Base-by-base conservation (phyloP, 2,888 invertebrate genomes). In the Patella depressa region DNA sequence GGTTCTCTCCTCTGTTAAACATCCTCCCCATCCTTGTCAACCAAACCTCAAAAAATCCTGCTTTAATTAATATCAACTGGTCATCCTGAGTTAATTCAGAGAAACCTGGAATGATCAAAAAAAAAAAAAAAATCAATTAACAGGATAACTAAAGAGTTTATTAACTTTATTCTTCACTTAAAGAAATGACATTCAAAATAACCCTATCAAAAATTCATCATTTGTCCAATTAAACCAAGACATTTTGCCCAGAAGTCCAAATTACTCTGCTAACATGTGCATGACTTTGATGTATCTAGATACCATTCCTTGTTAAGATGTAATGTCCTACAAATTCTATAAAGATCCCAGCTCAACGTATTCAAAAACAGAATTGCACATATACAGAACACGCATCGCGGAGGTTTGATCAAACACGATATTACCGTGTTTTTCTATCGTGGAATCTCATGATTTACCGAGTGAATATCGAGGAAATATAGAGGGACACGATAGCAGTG, bases 41-140 rank as follows among this genome's bases (percentile, higher is more conserved):
- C 98, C 98, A 98, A 82, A 98, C 95, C 93, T 98, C 98, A 92
- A 98, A 97, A 93, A 99, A 99, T 81, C 98, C 98, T 59, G 95
- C 94, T 93, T 99, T 98, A 89, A 98, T 97, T 84, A 99, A 94
- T 86, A 98, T 97, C 86, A 99, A 94, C 92, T 99, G 98, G 93
- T 98, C 98, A 91, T 98, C 98, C 92, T 98, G 98, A 76, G 95
- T 94, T 86, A 98, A 94, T 85, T 95, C 95, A 89, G 95, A 94
- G 93, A 98, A 98, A 83, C 97, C 94, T 93, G 88, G 24, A 59
- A 34, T 54, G 71, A n/a, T 29, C 1, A 29, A 29, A 54, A 11
- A 65, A 29, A 65, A 29, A 0, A 74, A 29, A 15, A 34, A 15
- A 12, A 72, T 15, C 53, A 0, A 24, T 34, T 65, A 53, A 59